Evolutionary conservation across 2,888 invertebrate species (phyloP).

Genomic region (Rhingia campestris): DNA sequence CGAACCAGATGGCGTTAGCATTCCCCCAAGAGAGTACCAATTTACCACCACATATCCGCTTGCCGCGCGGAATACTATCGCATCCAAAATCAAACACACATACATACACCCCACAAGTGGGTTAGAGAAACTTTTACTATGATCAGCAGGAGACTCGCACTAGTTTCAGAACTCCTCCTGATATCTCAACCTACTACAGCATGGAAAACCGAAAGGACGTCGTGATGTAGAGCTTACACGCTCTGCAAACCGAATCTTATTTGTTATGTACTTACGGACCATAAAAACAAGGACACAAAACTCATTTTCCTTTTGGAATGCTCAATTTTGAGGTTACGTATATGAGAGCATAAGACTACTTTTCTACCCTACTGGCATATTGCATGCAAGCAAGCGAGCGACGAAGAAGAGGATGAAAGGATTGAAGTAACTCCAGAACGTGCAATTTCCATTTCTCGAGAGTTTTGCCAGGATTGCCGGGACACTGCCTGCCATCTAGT

Average conservation of each 20-base stretch:
- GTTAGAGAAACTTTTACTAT: constrained; percentile 51
- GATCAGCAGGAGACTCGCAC: constrained; percentile 40
- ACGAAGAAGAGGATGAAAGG: constrained; percentile 20
- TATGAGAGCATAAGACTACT: constrained; percentile 47
- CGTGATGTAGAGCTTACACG: constrained; percentile 65
- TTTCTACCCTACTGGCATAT: constrained; percentile 25
- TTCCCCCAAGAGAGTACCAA: constrained; percentile 8
- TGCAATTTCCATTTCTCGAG: constrained; percentile 60
- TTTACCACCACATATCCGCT: not conserved
- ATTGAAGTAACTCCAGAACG: constrained; percentile 40
- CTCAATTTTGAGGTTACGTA: constrained; percentile 69
- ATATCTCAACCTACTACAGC: not conserved
- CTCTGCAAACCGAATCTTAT: constrained; percentile 73
- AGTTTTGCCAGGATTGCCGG: constrained; percentile 48
- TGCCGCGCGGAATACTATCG: not conserved
- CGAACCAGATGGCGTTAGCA: constrained; percentile 58
- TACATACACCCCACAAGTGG: constrained; percentile 25
- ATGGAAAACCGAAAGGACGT: constrained; percentile 16
- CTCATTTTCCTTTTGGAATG: constrained; percentile 68
- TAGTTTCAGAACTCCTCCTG: not conserved
- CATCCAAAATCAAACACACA: constrained; percentile 17
- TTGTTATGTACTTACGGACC: constrained; percentile 74
- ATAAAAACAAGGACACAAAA: constrained; percentile 74
- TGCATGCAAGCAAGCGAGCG: constrained; percentile 25
- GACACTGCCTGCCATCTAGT: constrained; percentile 10